These are phyloP conservation scores for Pitta sordida DNA, from an alignment of 2,113 vertebrate genomes.

Conservation along the genomic window DNA sequence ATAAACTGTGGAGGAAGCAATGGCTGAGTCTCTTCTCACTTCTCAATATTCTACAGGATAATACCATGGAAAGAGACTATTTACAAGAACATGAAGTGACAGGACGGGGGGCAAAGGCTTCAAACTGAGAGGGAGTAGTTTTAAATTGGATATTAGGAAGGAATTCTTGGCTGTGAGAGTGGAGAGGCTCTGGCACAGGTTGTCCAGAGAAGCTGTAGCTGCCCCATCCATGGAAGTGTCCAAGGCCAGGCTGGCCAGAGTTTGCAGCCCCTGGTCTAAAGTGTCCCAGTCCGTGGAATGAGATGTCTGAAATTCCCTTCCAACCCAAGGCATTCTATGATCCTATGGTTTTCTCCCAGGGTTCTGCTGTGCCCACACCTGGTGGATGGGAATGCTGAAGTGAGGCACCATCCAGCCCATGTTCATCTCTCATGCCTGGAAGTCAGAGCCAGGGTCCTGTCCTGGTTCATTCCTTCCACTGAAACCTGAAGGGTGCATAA, in stretches of 20 bases:
- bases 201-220: neutral
- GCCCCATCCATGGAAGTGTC: neutral
- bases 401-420: neutral
- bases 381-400: neutral
- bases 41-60: neutral
- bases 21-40: neutral
- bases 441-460: neutral
- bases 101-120: neutral
- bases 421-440: neutral
- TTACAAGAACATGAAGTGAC: neutral
- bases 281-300: neutral
- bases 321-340: too few relatives aligned
- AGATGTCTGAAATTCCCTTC: neutral
- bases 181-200: neutral
- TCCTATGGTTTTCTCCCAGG: neutral
- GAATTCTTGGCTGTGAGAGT: neutral
- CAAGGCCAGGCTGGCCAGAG: neutral
- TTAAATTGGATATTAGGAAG: neutral
- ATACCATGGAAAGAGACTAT: neutral
- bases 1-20: neutral
- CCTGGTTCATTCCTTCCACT: neutral
- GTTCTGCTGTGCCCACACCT: neutral
- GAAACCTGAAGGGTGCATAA: neutral
- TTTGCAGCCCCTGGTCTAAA: rapidly evolving
- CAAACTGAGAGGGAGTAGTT: neutral